phyloP scores from a whole-genome alignment of 2,888 invertebrate genomes.

The Zygogramma bicolorata region DNA sequence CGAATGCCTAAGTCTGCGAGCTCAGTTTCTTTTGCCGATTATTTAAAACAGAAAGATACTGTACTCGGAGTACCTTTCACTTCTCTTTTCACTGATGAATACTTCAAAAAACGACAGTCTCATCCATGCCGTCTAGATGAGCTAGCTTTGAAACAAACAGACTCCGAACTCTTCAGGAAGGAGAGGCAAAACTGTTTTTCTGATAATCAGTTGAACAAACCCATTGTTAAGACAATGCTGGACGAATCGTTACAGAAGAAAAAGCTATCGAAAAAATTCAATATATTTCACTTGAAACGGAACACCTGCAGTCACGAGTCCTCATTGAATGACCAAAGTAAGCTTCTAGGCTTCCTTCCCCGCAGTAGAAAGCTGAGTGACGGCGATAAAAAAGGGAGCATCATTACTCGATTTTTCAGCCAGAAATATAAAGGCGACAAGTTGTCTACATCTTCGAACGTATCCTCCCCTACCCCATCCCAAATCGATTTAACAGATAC shows the following conservation, averaged over 20 bases:
- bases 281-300: conserved; percentile 44
- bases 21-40: conserved; percentile 59
- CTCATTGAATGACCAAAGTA: conserved; percentile 35
- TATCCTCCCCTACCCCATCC: conserved; percentile 22
- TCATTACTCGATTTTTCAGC: conserved; percentile 47
- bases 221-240: conserved; percentile 41
- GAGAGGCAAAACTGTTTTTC: conserved; percentile 46
- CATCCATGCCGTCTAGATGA: conserved; percentile 43
- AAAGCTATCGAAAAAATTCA: conserved; percentile 44
- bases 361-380: conserved; percentile 40
- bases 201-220: conserved; percentile 51
- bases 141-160: neutral
- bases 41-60: conserved; percentile 63
- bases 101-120: conserved; percentile 43
- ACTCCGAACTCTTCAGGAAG: conserved; percentile 23
- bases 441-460: conserved; percentile 25
- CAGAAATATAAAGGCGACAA: conserved; percentile 40
- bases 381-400: conserved; percentile 36
- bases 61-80: conserved; percentile 71
- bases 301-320: conserved; percentile 33
- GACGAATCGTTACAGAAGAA: conserved; percentile 42
- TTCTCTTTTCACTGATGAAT: conserved; percentile 57
- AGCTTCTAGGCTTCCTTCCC: conserved; percentile 39
- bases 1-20: conserved; percentile 46
- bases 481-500: conserved; percentile 39